These are phyloP conservation scores for Platerodrilus igneus DNA, from an alignment of 2,888 invertebrate genomes.

Conservation along the genomic window DNA sequence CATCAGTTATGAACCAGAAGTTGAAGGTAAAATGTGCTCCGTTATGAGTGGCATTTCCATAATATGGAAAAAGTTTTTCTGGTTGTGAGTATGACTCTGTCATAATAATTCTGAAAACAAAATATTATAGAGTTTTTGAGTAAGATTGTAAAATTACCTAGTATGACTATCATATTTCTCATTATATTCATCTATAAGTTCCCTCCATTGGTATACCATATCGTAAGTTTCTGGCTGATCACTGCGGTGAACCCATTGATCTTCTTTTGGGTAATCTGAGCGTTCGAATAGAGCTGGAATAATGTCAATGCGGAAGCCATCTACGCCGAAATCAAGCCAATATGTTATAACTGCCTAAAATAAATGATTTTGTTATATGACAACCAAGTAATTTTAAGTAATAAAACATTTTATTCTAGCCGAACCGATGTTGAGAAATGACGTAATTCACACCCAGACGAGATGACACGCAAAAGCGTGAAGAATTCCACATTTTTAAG, in stretches of 20 bases:
- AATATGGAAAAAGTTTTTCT: slow-evolving; percentile 60
- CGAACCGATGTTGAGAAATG: no score
- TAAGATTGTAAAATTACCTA: slow-evolving; percentile 28
- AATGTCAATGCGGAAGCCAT: slow-evolving; percentile 84
- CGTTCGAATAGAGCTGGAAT: slow-evolving; percentile 53
- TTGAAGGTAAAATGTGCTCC: slow-evolving; percentile 78
- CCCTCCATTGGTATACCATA: slow-evolving; percentile 64
- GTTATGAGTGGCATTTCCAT: slow-evolving; percentile 49
- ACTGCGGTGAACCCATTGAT: slow-evolving; percentile 58
- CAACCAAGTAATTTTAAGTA: no score
- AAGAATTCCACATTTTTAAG: no score
- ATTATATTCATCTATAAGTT: slow-evolving; percentile 56
- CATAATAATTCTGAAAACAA: slow-evolving; percentile 60
- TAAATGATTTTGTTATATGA: no score
- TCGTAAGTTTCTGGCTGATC: slow-evolving; percentile 56
- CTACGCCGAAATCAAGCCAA: slow-evolving; percentile 80
- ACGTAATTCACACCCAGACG: no score
- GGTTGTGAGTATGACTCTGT: slow-evolving; percentile 67
- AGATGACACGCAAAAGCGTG: no score
- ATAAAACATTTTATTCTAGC: no score
- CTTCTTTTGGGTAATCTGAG: slow-evolving; percentile 43
- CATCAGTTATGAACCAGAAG: slow-evolving; percentile 63
- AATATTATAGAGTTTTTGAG: neutral
- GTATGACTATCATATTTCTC: slow-evolving; percentile 43
- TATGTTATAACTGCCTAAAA: slow-evolving; percentile 67